phyloP scores from a whole-genome alignment of 2,797 vertebrate genomes.

The Mallotus villosus region DNA sequence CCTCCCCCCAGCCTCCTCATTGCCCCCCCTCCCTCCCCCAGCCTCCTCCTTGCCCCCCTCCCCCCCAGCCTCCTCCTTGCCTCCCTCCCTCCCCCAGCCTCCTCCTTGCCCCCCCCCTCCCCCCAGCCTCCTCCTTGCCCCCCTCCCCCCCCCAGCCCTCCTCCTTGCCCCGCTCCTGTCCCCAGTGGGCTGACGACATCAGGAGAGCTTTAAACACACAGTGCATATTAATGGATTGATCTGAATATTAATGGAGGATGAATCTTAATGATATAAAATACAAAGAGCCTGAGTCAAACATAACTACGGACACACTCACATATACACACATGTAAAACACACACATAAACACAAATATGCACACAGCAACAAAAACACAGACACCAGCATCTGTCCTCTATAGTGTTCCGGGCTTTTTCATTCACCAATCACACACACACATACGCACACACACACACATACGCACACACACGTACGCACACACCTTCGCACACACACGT shows the following conservation, averaged over 20 bases:
- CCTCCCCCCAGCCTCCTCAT: conserved; percentile 23
- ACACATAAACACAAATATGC: background rate
- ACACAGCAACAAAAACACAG: conserved; percentile 7
- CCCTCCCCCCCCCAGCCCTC: too few relatives aligned
- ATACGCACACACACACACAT: background rate
- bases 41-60: background rate
- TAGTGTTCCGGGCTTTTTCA: too few relatives aligned
- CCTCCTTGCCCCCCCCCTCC: too few relatives aligned
- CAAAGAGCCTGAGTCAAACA: conserved; percentile 51
- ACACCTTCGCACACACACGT: background rate
- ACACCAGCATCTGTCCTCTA: conserved; percentile 10
- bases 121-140: too few relatives aligned
- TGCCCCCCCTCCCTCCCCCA: conserved; percentile 10
- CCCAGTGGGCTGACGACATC: conserved; percentile 81
- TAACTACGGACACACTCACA: conserved; percentile 24
- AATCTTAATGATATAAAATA: conserved; percentile 72
- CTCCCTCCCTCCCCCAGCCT: conserved; percentile 17
- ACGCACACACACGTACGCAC: background rate
- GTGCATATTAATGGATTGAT: conserved; percentile 77
- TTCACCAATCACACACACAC: background rate
- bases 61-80: conserved; percentile 32
- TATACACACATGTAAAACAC: conserved; percentile 21
- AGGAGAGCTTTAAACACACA: conserved; percentile 70
- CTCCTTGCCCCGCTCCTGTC: conserved; percentile 61
- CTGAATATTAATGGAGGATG: conserved; percentile 79